Evolutionary conservation across 2,113 vertebrate species (phyloP).

Genomic region (Pavo muticus): DNA sequence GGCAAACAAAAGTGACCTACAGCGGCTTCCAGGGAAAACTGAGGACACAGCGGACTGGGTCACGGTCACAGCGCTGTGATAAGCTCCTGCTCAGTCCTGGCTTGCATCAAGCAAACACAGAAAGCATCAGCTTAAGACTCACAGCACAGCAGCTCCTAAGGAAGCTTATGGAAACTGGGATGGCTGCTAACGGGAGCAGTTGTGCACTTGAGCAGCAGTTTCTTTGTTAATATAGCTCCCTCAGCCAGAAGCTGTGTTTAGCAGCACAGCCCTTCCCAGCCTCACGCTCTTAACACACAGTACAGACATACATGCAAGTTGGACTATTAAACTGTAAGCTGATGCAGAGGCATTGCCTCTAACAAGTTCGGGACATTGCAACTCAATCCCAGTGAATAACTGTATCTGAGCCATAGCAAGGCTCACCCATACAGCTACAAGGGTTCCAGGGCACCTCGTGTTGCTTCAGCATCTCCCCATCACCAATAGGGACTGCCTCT

Average conservation of each 20-base stretch:
- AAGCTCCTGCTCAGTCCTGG: background rate
- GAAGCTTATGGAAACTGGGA: background rate
- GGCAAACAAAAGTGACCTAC: background rate
- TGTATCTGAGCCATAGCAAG: background rate
- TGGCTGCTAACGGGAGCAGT: background rate
- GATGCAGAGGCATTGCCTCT: background rate
- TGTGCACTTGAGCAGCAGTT: background rate
- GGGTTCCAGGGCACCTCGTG: background rate
- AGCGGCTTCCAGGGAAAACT: rapidly evolving
- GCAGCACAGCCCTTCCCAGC: background rate
- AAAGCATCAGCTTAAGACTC: background rate
- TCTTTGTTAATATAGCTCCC: background rate
- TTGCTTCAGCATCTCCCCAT: background rate
- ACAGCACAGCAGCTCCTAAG: background rate
- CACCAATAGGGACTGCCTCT: background rate
- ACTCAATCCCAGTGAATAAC: background rate
- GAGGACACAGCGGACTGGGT: background rate
- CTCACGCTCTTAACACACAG: background rate
- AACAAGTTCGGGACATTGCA: background rate
- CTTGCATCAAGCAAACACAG: background rate
- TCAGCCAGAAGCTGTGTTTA: background rate
- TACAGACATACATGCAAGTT: background rate
- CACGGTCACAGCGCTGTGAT: background rate
- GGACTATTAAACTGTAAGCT: background rate
- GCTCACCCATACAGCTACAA: background rate